Evolutionary conservation across 2,888 invertebrate genomes (phyloP), one percentile per base, ranked within the genome.

Genomic region (Aspidiotus rigidus): DNA sequence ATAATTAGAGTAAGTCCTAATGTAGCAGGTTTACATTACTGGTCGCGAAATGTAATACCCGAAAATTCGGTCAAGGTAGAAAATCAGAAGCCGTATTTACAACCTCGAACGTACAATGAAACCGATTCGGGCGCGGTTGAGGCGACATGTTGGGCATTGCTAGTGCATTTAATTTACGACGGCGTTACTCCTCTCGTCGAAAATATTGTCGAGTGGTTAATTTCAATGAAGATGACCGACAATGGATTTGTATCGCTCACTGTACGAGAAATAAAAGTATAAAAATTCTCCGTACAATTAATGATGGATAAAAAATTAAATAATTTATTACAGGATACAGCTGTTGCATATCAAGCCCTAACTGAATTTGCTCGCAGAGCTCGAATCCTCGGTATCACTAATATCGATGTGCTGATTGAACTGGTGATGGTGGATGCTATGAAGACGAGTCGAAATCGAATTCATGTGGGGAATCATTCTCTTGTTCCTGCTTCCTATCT

Each of bases 101-200:
- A 76, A 62, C 79, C 81, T 1, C 76, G 81, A 55, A 75, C 77
- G 49, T 78, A 79, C 70, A 78, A 79, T 63, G 76, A 76, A 70
- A 76, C 77, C 72, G 82, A 83, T 73, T 80, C 80, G 0, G 77
- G 80, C 54, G 81, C 81, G 1, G 80, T 82, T 0, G 81, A 82
- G 74, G 78, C 82, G 0, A 82, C 83, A 0, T 77, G 81, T 0
- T 83, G 82, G 74, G 83, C 81, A 6, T 75, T 83, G 11, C 75
- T 83, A 16, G 78, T 80, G 0, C 80, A 81, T 73, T 74, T 79
- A 15, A 74, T 75, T 1, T 73, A 77, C 39, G 79, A 79, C 62
- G 79, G 79, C 6, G 73, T 79, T 16, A 77, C 77, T 7, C 72
- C 77, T 13, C 73, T 76, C 11, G 76, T 78, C 44, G 80, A 80